phyloP scores from a whole-genome alignment of 2,797 vertebrate genomes.

The Geotrypetes seraphini region DNA sequence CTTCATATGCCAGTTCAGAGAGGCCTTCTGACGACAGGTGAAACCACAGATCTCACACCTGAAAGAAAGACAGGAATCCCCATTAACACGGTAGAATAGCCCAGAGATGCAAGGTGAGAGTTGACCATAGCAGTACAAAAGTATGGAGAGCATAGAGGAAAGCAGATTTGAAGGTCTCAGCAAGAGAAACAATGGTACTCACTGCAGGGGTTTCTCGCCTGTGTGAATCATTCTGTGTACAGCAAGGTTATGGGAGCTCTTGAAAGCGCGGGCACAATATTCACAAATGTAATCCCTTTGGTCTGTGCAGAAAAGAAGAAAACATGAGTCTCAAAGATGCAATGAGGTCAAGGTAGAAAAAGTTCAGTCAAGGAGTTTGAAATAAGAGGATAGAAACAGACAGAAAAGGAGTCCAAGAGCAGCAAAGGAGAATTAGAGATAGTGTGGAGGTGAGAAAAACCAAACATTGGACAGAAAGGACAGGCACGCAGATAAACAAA shows the following conservation, averaged over 20 bases:
- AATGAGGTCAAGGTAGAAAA: no score
- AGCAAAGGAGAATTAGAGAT: not conserved
- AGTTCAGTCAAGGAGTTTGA: no score
- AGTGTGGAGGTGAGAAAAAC: no score
- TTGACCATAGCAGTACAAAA: no score
- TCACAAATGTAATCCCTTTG: constrained; percentile 98
- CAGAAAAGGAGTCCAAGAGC: no score
- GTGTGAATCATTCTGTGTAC: constrained; percentile 98
- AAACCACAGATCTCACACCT: constrained; percentile 97
- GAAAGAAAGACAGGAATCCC: not conserved
- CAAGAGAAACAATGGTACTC: constrained; percentile 38
- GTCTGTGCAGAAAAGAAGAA: constrained; percentile 54
- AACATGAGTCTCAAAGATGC: no score
- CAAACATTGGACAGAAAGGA: no score
- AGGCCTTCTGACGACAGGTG: constrained; percentile 94
- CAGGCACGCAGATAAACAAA: no score
- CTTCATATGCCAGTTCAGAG: constrained; percentile 98
- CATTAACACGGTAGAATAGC: not conserved
- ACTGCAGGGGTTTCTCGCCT: constrained; percentile 95
- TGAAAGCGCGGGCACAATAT: constrained; percentile 94
- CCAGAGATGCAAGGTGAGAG: not conserved
- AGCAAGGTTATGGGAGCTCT: constrained; percentile 94
- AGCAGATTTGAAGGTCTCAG: not conserved
- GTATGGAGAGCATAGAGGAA: no score
- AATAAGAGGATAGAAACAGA: no score